Evolutionary conservation across 2,888 invertebrate genomes (phyloP), one percentile per base, ranked within the genome.

Genomic region (Dolomedes plantarius): DNA sequence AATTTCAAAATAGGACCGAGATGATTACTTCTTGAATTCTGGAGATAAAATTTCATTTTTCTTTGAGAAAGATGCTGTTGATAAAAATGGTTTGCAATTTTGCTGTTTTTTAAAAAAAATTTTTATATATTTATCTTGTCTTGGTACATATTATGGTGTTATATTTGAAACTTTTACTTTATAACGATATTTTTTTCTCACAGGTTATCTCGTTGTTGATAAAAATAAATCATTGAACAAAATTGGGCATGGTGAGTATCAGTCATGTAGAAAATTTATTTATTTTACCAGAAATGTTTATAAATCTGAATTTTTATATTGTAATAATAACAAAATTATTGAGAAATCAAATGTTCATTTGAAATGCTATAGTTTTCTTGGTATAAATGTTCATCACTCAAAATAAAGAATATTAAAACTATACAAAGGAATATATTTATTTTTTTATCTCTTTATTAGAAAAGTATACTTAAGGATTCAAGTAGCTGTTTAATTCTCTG

Each of bases 21-120:
- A 96, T 89, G 92, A 92, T 7, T 98, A 99, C 91, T 99, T 99
- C 91, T 90, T 98, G 88, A 95, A 96, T 73, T 98, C 98, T 90
- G 96, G 95, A 31, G 96, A 98, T 90, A 98, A 97, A 91, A 95
- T 99, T 65, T 93, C 96, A 71, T 95, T 94, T 90, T 99, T 99
- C 92, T 98, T 95, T 90, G 99, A 99, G 92, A 93, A 94, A 9
- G 95, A 94, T 3, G 96, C 97, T 0, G 88, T 98, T 6, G 95
- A 94, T 76, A 92, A 93, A 0, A 93, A 95, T 74, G 87, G 87
- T 77, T 68, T 23, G 19, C 23, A 11, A 69, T 69, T 23, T 39
- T 16, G 5, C 6, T 39, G 1, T 9, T 31, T 50, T 31, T 27
- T 46, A 19, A 16, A 3, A 31, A 0, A n/a, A 9, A 68, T 31